Conservation (phyloP, 2,888 invertebrate genomes). For the Nomada ferruginata region DNA sequence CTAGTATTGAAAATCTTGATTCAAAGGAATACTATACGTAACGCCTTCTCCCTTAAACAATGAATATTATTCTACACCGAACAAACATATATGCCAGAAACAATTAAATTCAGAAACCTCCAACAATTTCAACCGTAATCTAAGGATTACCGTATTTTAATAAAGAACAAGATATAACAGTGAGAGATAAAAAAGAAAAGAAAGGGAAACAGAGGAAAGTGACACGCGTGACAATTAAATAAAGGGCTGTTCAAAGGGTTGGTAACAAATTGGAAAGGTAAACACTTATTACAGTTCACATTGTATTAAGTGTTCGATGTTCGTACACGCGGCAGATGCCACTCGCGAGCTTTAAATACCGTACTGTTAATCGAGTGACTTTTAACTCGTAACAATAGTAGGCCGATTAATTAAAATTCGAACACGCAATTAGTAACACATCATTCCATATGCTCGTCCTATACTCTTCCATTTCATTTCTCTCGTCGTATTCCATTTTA, state of each 20-base stretch:
- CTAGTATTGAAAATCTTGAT: too few relatives aligned
- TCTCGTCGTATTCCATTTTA: conserved; percentile 63
- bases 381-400: conserved; percentile 59
- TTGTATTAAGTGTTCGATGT: conserved; percentile 65
- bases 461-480: neutral
- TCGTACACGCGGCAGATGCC: conserved; percentile 56
- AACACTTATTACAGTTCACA: conserved; percentile 64
- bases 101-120: neutral
- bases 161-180: neutral
- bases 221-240: conserved; percentile 15
- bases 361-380: conserved; percentile 21
- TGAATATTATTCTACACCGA: too few relatives aligned
- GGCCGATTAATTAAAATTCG: conserved; percentile 67
- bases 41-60: too few relatives aligned
- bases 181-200: neutral
- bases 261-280: conserved; percentile 32
- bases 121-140: neutral
- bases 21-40: too few relatives aligned
- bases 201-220: neutral
- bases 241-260: conserved; percentile 20
- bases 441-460: conserved; percentile 30
- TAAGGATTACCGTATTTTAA: neutral
- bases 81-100: neutral
- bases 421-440: conserved; percentile 75
- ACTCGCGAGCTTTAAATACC: conserved; percentile 11